Percentiles rank a stretch among this genome's conserved stretches.
These are phyloP conservation scores for Ostrea edulis DNA, from an alignment of 1,140 invertebrate species.

Conservation along the genomic window DNA sequence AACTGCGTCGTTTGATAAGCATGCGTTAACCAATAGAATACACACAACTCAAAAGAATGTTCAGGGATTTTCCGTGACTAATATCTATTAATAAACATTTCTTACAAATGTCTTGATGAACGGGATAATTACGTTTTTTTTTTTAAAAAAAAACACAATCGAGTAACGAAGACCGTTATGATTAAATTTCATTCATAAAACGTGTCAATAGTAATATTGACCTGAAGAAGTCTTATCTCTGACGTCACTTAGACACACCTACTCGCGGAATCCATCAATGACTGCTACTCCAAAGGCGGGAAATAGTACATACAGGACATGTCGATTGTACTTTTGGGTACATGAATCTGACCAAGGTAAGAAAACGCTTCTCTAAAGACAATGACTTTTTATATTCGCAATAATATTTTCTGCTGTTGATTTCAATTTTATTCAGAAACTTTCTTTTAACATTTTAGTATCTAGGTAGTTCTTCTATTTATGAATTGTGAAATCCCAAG, in stretches of 20 bases:
- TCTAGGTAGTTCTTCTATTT: background rate
- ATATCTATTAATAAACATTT: conserved; percentile 23
- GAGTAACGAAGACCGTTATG: background rate
- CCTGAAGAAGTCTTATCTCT: background rate
- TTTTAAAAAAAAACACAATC: background rate
- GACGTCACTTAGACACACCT: conserved; percentile 37
- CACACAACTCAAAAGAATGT: conserved; percentile 28
- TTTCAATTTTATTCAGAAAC: background rate
- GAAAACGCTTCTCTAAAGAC: background rate
- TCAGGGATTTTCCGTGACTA: conserved; percentile 24
- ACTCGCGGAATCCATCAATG: conserved; percentile 27
- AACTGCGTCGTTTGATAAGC: background rate
- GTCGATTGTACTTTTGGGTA: background rate
- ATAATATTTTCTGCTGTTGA: background rate
- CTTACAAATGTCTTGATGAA: background rate
- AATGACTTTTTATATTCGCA: background rate
- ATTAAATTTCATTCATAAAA: conserved; percentile 32
- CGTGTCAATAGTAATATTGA: conserved; percentile 27
- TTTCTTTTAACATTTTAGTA: background rate
- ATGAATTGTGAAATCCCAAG: conserved; percentile 41
- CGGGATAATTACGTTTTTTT: background rate
- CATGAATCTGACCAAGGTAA: background rate
- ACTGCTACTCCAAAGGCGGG: conserved; percentile 17
- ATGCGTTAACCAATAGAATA: conserved; percentile 1
- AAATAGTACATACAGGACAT: conserved; percentile 31